Percentiles rank a stretch among this genome's conserved stretches.
phyloP scores from a whole-genome alignment of 2,113 vertebrate genomes.

The Hepsetus odoe region DNA sequence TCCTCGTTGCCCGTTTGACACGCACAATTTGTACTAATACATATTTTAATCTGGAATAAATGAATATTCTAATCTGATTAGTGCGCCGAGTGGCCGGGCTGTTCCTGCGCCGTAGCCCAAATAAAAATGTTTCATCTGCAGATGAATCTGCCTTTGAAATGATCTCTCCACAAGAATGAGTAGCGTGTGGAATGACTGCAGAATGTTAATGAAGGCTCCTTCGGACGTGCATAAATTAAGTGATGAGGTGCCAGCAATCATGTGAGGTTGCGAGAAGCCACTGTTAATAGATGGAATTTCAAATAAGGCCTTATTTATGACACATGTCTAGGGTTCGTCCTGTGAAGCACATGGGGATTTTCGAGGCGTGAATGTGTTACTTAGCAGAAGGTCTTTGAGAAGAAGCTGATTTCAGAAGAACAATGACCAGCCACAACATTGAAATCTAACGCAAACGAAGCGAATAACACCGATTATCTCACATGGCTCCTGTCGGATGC shows the following conservation, averaged over 20 bases:
- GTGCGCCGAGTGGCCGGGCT: constrained; percentile 8
- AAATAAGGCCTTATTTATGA: constrained; percentile 76
- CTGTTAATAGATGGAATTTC: constrained; percentile 76
- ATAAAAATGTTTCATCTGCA: constrained; percentile 70
- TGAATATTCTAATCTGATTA: constrained; percentile 44
- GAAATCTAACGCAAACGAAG: no score
- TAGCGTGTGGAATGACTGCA: constrained; percentile 64
- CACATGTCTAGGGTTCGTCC: constrained; percentile 56
- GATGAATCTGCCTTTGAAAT: constrained; percentile 72
- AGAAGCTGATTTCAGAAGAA: background rate
- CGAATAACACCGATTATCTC: no score
- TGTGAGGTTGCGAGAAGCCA: constrained; percentile 72
- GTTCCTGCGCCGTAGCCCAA: constrained; percentile 65
- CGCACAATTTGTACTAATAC: constrained; percentile 39
- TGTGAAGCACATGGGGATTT: background rate
- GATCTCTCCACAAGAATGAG: constrained; percentile 72
- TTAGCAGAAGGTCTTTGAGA: background rate
- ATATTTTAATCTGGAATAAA: constrained; percentile 42
- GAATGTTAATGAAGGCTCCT: constrained; percentile 78
- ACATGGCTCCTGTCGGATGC: no score
- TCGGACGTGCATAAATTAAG: constrained; percentile 78
- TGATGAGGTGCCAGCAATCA: constrained; percentile 76
- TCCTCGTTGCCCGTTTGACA: constrained; percentile 11
- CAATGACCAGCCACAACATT: no score
- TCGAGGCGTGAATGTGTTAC: background rate